phyloP scores from a whole-genome alignment of 2,888 invertebrate genomes.

The Acanthacorydalis orientalis region DNA sequence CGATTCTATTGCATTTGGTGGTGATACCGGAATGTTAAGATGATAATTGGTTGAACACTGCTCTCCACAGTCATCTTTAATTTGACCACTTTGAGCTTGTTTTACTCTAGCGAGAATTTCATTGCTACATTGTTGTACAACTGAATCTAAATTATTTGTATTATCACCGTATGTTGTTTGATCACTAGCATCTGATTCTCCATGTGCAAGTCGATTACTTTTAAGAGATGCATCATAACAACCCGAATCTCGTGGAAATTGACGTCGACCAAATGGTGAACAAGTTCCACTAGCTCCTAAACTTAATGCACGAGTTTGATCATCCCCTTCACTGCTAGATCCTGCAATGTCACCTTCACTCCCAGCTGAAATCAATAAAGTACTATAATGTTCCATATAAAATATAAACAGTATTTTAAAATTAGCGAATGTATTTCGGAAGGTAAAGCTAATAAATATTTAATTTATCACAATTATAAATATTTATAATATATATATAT shows the following conservation, averaged over 20 bases:
- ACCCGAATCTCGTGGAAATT: slow-evolving; percentile 69
- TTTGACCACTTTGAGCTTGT: slow-evolving; percentile 32
- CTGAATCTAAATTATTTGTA: slow-evolving; percentile 37
- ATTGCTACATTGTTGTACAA: slow-evolving; percentile 40
- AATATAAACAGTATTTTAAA: too few relatives aligned
- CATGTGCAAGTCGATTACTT: slow-evolving; percentile 34
- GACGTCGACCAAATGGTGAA: slow-evolving; percentile 61
- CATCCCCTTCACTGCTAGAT: slow-evolving; percentile 64
- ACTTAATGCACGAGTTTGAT: slow-evolving; percentile 28
- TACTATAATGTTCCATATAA: too few relatives aligned
- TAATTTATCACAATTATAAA: too few relatives aligned
- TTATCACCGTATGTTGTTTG: slow-evolving; percentile 27
- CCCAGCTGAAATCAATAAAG: slow-evolving; percentile 38
- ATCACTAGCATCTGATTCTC: slow-evolving; percentile 28
- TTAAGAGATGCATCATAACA: slow-evolving; percentile 47
- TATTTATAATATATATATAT: too few relatives aligned
- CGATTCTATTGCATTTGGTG: slow-evolving; percentile 18
- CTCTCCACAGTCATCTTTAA: slow-evolving; percentile 30
- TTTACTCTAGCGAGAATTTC: slow-evolving; percentile 40
- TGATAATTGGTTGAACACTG: slow-evolving; percentile 18
- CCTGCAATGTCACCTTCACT: slow-evolving; percentile 64
- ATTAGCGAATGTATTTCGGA: too few relatives aligned
- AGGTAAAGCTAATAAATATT: too few relatives aligned
- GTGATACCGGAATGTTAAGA: slow-evolving; percentile 28
- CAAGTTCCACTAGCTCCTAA: slow-evolving; percentile 25